Percentiles rank a stretch among this genome's conserved stretches.
These are phyloP conservation scores for Tiphia femorata DNA, from an alignment of 2,888 invertebrate species.

Conservation along the genomic window DNA sequence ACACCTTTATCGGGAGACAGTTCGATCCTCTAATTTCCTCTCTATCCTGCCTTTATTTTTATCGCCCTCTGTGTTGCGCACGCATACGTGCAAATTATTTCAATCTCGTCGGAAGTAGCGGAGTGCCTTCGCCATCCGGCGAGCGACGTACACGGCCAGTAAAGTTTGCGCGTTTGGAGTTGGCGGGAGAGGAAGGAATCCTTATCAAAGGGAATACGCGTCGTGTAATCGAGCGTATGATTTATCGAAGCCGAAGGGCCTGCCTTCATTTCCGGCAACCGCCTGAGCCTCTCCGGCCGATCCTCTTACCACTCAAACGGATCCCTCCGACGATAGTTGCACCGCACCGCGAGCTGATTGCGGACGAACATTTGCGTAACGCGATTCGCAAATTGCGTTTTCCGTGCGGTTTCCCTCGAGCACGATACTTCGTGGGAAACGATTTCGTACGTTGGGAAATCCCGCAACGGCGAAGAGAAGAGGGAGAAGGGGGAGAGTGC, in stretches of 20 bases:
- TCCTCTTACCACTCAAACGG: slow-evolving; percentile 29
- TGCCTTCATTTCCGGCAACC: slow-evolving; percentile 45
- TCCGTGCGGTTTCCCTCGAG: slow-evolving; percentile 4
- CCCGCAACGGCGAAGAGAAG: no score
- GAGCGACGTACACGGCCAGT: no score
- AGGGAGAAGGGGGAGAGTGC: no score
- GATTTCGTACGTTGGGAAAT: no score
- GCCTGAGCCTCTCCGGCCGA: slow-evolving; percentile 30
- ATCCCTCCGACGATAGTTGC: slow-evolving; percentile 20
- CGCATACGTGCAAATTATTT: no score
- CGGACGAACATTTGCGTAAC: slow-evolving; percentile 34
- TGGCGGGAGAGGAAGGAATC: slow-evolving; percentile 27
- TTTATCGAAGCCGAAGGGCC: slow-evolving; percentile 41
- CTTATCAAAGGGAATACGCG: slow-evolving; percentile 37
- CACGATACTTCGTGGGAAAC: no score
- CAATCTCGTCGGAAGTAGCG: no score
- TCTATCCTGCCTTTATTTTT: no score
- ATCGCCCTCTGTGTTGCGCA: no score
- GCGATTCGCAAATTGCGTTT: slow-evolving; percentile 20
- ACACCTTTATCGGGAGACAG: no score
- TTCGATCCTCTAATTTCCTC: no score
- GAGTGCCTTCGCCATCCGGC: no score
- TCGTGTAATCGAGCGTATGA: slow-evolving; percentile 45
- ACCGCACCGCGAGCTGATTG: slow-evolving; percentile 19
- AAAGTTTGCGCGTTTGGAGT: slow-evolving; percentile 8